Base-by-base conservation (phyloP, 1,140 invertebrate species). In the Drosophila kohkoa region DNA sequence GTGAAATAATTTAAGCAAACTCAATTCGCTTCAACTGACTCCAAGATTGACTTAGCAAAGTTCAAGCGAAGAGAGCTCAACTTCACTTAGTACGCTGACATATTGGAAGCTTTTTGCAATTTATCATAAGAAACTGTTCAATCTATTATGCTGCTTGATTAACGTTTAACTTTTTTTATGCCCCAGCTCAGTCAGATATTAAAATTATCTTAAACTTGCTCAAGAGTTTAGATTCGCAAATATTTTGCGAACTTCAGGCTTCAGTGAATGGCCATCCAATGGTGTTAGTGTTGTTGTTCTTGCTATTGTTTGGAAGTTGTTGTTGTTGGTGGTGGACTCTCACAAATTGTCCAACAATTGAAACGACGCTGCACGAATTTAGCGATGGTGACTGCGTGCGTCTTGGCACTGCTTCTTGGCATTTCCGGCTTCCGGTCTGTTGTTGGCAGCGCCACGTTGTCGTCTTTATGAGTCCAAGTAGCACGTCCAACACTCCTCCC, bases 381-480 rank as follows among this genome's bases (percentile, higher is more conserved):
- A 43, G 71, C 64, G 13, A 55, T 48, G 65, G 71, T 57, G 41
- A 69, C 71, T 62, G 64, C 49, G 52, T 71, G 55, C 73, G 77
- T 59, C 75, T 79, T 82, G 82, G 75, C 79, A 73, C 68, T 86
- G 79, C 69, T 79, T 62, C 80, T 82, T 79, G 83, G 82, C 79
- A 82, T 87, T 82, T 86, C 83, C 82, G 48, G 80, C 38, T 86
- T 86, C 83, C 82, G 79, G 68, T 86, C 73, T 81, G 79, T 75
- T 77, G 75, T 81, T 65, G 66, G 65, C 63, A 82, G 63, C 79
- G 71, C 82, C 76, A 73, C 79, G 79, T 79, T 79, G 82, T 79
- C 75, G 79, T 70, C 71, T 79, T 87, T 87, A 87, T 76, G 72
- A 38, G 30, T 28, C 11, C 48, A 62, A 69, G 65, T 10, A 65